Base-by-base conservation (phyloP, 2,797 vertebrate species). In the Eremophila alpestris region DNA sequence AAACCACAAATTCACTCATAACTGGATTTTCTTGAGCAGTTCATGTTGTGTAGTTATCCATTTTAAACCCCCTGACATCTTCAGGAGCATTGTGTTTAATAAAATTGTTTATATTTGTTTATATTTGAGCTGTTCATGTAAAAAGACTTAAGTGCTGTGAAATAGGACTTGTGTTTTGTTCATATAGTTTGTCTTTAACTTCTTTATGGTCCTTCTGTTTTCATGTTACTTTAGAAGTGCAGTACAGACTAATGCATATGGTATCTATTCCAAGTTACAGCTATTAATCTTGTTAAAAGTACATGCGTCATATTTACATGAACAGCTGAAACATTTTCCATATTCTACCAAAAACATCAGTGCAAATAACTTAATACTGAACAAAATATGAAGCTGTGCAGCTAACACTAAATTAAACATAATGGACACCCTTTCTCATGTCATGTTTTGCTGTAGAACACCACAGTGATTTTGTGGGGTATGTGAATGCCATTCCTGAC, bases 1-100 rank as follows among this genome's bases (percentile, higher is more conserved):
- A 13, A 1, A 0, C 3, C 46, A 69, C 5, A 38, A 51, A 23
- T 30, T 74, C 11, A 12, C 10, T 55, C 34, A 29, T 51, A 36
- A 29, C 27, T 59, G 51, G 11, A 5, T 67, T 68, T 67, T 70
- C 34, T 83, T 70, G 29, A 68, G 34, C 24, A 56, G 34, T 6
- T 80, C 9, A 13, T n/a, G 26, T 64, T 71, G 8, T 51, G 8
- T 58, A 70, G 19, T 38, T 80, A 60, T 71, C 48, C 5, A 8
- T 74, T 63, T 70, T 49, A 48, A 24, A 58, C 34, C 3, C 0
- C 10, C 5, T 70, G 22, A 15, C 17, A 17, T 77, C 32, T 80
- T 91, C 11, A 60, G 21, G 32, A 77, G 26, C 24, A 15, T 62
- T 92, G 4, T 49, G 1, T 82, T 80, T 56, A 32, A 6, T n/a